Evolutionary conservation across 2,888 invertebrate genomes (phyloP), one percentile per base, ranked within the genome.

Genomic region (Coenonympha arcania): DNA sequence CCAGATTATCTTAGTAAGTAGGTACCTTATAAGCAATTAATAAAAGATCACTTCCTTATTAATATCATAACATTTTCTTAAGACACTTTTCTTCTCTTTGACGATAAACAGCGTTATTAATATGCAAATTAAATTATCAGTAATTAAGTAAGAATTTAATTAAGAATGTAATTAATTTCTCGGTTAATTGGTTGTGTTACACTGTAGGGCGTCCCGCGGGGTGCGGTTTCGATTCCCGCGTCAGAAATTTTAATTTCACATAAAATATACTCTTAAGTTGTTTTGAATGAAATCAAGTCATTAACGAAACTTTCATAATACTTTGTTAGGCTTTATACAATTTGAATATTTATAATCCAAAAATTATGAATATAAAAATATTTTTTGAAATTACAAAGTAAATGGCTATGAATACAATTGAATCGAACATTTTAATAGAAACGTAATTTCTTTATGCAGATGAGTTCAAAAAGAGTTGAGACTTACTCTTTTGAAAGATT

Each of bases 71-170:
- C 3, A 11, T 28, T 28, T 28, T 28, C 28, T 28, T 4, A 11
- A 2, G 8, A 13, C 6, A 6, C 13, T 30, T 30, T 13, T 13
- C 5, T 13, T 30, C 2, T 8, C 2, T 6, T 31, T 6, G 2
- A 15, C 8, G 22, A 13, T 37, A 37, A 15, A 39, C 9, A 4
- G 2, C 4, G 4, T 24, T 13, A 24, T 24, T 24, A 39, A 39
- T 15, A 39, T 39, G 22, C 24, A 39, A 39, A 39, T 39, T 39
- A 24, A 39, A 39, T 39, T 39, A 39, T 24, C 24, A 37, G 15
- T 36, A 39, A 39, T 39, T 39, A 24, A 24, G 22, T 6, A 24
- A 24, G 24, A 24, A 39, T 39, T 39, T 24, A 13, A 24, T n/a
- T n/a, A n/a, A n/a, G n/a, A 39, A 13, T 8, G 24, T 15, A 24